phyloP scores from a whole-genome alignment of 1,140 invertebrate genomes.

The Proctacanthus coquilletti region DNA sequence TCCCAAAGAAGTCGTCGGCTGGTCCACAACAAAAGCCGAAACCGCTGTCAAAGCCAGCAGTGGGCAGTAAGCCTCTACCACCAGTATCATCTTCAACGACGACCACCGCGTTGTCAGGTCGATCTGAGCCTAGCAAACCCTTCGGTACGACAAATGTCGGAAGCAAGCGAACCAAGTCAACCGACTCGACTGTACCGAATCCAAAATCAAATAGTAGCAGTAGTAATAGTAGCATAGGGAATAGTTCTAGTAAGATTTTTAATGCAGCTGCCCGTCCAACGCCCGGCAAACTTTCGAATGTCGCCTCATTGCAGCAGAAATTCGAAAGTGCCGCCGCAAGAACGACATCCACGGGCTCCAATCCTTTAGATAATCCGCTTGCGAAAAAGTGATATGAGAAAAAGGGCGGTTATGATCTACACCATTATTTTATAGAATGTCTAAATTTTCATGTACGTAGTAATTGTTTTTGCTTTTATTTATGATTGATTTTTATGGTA shows the following conservation, averaged over 20 bases:
- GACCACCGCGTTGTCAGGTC: conserved; percentile 15
- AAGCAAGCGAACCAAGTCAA: conserved; percentile 17
- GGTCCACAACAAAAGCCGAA: too few relatives aligned
- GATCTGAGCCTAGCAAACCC: conserved; percentile 11
- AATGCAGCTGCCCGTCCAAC: conserved; percentile 29
- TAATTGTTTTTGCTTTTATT: too few relatives aligned
- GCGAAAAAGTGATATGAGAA: too few relatives aligned
- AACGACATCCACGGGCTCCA: too few relatives aligned
- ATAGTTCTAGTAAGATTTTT: conserved; percentile 24
- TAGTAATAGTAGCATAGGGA: conserved; percentile 30
- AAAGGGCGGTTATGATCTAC: too few relatives aligned
- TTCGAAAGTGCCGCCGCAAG: conserved; percentile 76
- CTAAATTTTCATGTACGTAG: too few relatives aligned
- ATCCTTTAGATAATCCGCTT: too few relatives aligned
- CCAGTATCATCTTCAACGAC: conserved; percentile 8
- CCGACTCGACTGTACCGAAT: conserved; percentile 27
- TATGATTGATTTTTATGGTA: too few relatives aligned
- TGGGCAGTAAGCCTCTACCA: neutral
- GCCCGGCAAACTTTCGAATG: conserved; percentile 42
- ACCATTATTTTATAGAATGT: too few relatives aligned
- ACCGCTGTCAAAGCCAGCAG: conserved; percentile 6
- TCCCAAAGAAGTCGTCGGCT: too few relatives aligned
- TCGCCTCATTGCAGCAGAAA: conserved; percentile 56
- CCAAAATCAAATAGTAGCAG: conserved; percentile 29
- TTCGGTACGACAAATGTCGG: too few relatives aligned